Conservation (phyloP, 2,888 invertebrate species). For the Himalopsyche kuldschensis region DNA sequence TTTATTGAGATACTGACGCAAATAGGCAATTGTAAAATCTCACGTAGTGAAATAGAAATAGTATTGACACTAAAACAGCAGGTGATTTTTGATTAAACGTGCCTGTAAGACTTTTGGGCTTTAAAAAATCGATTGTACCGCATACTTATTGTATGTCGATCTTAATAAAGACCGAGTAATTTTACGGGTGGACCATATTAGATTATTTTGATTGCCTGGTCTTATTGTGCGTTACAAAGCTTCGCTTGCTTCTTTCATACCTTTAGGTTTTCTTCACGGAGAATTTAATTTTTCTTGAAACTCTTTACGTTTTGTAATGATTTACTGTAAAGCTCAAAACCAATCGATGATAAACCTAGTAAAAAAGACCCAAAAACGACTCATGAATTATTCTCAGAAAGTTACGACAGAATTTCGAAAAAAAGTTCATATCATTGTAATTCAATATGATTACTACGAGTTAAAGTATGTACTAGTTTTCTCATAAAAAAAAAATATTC, state of each 20-base stretch:
- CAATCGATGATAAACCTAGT: conserved; percentile 22
- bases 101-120: background rate
- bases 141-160: background rate
- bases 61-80: background rate
- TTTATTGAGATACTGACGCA: background rate
- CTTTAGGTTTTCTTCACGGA: background rate
- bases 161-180: background rate
- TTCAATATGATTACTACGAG: too few relatives aligned
- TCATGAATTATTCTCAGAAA: conserved; percentile 27
- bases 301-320: background rate
- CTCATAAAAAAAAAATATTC: too few relatives aligned
- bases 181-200: background rate
- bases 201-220: background rate
- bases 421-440: background rate
- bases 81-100: background rate
- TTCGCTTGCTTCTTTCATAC: background rate
- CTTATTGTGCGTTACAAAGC: background rate
- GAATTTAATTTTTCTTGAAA: background rate
- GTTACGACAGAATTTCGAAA: background rate
- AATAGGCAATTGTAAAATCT: background rate
- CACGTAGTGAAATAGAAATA: background rate
- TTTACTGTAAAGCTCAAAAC: conserved; percentile 15
- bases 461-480: too few relatives aligned
- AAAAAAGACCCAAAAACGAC: conserved; percentile 4
- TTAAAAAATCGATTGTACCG: background rate